Evolutionary conservation across 1,140 invertebrate species (phyloP).

Genomic region (Nymphalis io): DNA sequence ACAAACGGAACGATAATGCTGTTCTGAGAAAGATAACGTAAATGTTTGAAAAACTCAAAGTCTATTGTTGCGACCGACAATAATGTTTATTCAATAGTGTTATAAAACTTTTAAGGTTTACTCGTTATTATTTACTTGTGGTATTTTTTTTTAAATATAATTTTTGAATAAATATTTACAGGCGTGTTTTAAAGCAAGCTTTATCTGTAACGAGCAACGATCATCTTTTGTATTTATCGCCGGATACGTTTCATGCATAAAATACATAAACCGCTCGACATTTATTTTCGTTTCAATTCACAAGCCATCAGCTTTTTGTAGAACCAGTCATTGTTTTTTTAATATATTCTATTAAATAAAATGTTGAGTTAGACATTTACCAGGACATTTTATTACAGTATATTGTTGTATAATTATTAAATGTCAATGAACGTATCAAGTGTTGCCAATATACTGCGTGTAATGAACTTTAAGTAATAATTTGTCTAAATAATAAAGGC

Average conservation of each 20-base stretch:
- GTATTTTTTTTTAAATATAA: neutral
- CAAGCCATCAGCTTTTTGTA: slow-evolving; percentile 30
- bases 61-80: neutral
- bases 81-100: neutral
- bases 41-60: neutral
- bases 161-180: neutral
- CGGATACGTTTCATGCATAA: slow-evolving; percentile 17
- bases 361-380: neutral
- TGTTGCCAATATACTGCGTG: too few relatives aligned
- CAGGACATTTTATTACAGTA: neutral
- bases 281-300: slow-evolving; percentile 24
- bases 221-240: neutral
- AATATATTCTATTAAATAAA: neutral
- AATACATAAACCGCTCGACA: slow-evolving; percentile 16
- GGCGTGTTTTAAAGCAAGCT: neutral
- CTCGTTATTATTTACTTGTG: neutral
- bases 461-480: too few relatives aligned
- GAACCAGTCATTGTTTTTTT: neutral
- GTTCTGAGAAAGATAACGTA: slow-evolving; percentile 30
- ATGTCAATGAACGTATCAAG: too few relatives aligned
- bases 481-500: too few relatives aligned
- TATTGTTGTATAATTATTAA: neutral
- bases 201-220: neutral
- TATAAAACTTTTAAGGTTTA: neutral
- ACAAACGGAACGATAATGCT: slow-evolving; percentile 9